Evolutionary conservation across 2,113 vertebrate genomes (phyloP).

Genomic region (Caloenas nicobarica): DNA sequence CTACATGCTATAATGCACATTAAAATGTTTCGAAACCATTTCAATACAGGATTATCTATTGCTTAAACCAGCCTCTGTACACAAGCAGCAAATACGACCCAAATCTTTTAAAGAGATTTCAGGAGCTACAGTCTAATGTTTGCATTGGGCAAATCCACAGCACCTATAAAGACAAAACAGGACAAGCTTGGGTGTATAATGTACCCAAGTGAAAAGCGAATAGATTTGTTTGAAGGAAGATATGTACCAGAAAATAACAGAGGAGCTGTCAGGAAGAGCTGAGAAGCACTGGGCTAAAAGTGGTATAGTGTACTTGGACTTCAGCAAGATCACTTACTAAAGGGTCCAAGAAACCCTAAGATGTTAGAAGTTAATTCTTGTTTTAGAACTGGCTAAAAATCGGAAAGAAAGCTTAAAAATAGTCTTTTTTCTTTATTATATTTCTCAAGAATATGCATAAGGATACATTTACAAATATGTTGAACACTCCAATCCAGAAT

Average conservation of each 20-base stretch:
- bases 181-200: neutral
- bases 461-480: accelerated
- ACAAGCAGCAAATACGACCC: neutral
- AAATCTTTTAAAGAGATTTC: neutral
- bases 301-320: neutral
- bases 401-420: neutral
- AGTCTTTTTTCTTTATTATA: neutral
- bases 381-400: neutral
- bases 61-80: neutral
- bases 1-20: neutral
- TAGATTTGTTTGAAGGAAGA: neutral
- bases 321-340: neutral
- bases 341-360: neutral
- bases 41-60: neutral
- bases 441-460: neutral
- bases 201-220: neutral
- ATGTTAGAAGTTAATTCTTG: neutral
- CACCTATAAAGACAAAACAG: neutral
- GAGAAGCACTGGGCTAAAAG: neutral
- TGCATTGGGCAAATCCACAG: neutral
- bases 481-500: neutral
- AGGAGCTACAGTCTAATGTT: neutral
- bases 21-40: neutral
- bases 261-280: neutral
- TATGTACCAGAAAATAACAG: neutral